These are phyloP conservation scores for Ichneumon xanthorius DNA, from an alignment of 2,888 invertebrate species.

Conservation along the genomic window DNA sequence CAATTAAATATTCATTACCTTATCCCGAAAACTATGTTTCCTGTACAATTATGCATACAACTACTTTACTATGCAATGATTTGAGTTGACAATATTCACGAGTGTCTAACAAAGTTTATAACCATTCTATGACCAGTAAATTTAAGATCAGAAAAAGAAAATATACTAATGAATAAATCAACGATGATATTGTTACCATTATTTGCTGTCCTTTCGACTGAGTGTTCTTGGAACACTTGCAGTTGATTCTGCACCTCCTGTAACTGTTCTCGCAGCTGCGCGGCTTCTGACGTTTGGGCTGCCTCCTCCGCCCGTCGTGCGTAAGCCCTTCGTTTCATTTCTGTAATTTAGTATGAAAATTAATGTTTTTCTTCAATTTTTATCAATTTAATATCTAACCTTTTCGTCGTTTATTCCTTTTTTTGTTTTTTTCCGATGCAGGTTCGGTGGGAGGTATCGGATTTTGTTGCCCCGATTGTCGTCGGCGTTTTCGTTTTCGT, in stretches of 20 bases:
- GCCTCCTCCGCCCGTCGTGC: not conserved
- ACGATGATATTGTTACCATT: not conserved
- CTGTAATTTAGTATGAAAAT: not conserved
- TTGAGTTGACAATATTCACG: too few species aligned
- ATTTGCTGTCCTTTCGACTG: not conserved
- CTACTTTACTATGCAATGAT: too few species aligned
- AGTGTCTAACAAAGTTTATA: too few species aligned
- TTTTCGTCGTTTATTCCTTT: constrained; percentile 6
- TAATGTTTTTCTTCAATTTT: not conserved
- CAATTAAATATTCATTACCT: too few species aligned
- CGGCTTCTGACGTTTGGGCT: not conserved
- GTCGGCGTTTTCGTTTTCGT: not conserved
- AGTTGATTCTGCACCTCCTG: not conserved
- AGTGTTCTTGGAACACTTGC: not conserved
- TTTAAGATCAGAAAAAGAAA: not conserved
- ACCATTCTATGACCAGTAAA: too few species aligned
- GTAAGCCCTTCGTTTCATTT: not conserved
- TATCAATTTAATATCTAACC: not conserved
- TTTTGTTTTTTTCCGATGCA: constrained; percentile 3
- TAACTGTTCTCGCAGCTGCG: not conserved
- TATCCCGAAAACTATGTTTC: too few species aligned
- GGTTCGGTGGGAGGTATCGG: not conserved
- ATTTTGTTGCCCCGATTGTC: not conserved
- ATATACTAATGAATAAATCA: not conserved
- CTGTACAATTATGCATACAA: too few species aligned